A percentile compares a stretch with the other conserved stretches of the same genome.
These are phyloP conservation scores for Drosophila prolongata DNA, from an alignment of 2,888 invertebrate genomes.

Conservation along the genomic window DNA sequence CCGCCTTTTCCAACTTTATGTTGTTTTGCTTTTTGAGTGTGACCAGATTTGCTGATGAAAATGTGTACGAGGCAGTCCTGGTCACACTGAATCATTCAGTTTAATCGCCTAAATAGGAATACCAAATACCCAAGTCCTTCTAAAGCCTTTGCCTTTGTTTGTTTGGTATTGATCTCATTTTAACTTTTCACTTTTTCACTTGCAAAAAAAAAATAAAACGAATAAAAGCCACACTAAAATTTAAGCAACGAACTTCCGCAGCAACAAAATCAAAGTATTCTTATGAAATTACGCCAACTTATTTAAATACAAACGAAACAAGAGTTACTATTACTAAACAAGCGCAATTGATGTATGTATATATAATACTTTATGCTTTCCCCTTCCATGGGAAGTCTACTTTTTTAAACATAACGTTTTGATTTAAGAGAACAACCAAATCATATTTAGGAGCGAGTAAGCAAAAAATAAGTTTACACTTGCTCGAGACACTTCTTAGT, in stretches of 20 bases:
- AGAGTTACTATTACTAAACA: constrained; percentile 57
- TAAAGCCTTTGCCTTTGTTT: constrained; percentile 33
- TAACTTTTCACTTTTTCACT: constrained; percentile 44
- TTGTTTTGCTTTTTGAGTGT: constrained; percentile 17
- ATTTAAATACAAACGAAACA: constrained; percentile 53
- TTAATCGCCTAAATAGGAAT: constrained; percentile 22
- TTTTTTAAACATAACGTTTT: constrained; percentile 49
- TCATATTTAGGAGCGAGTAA: constrained; percentile 33
- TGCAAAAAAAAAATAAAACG: constrained; percentile 45
- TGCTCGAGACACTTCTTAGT: constrained; percentile 32
- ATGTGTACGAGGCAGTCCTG: neutral
- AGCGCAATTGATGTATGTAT: constrained; percentile 25
- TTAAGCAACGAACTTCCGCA: constrained; percentile 68
- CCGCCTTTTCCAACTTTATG: neutral
- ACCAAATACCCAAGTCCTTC: constrained; percentile 18
- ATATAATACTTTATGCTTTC: constrained; percentile 38
- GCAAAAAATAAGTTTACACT: neutral
- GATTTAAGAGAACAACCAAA: constrained; percentile 75
- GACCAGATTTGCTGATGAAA: neutral
- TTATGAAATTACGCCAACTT: constrained; percentile 68
- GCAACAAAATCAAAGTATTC: constrained; percentile 73
- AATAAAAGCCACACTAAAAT: constrained; percentile 14
- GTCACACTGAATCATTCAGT: constrained; percentile 12
- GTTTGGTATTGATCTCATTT: constrained; percentile 47
- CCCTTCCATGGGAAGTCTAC: constrained; percentile 14